Evolutionary conservation across 2,888 invertebrate species (phyloP).

Genomic region (Andrena bucephala): DNA sequence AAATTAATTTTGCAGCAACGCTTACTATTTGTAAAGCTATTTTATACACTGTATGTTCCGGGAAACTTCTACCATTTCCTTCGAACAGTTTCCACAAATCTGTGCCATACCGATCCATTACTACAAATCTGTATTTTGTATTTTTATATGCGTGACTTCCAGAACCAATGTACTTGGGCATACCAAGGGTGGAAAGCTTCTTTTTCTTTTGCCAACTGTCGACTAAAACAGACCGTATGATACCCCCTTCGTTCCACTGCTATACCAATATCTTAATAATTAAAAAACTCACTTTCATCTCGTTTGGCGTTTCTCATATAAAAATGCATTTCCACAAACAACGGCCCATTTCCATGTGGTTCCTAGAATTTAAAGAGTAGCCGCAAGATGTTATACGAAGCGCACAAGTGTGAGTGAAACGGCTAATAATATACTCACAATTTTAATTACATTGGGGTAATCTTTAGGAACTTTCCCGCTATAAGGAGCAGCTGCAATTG

Average conservation of each 20-base stretch:
- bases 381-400: constrained; percentile 11
- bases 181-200: constrained; percentile 91
- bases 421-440: constrained; percentile 87
- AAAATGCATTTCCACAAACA: constrained; percentile 97
- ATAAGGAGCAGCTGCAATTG: constrained; percentile 84
- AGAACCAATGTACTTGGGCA: constrained; percentile 93
- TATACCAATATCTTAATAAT: too few relatives aligned
- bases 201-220: constrained; percentile 89
- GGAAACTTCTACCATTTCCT: constrained; percentile 89
- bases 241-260: not conserved
- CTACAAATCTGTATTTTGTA: constrained; percentile 94
- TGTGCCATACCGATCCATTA: constrained; percentile 95
- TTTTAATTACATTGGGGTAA: constrained; percentile 92
- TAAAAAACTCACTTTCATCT: constrained; percentile 87
- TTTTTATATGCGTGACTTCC: constrained; percentile 93
- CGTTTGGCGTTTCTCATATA: constrained; percentile 92
- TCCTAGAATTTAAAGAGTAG: constrained; percentile 87
- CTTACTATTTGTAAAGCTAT: constrained; percentile 94
- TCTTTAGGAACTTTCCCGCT: constrained; percentile 85
- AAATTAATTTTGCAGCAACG: constrained; percentile 30
- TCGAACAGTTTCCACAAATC: constrained; percentile 93
- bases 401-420: not conserved
- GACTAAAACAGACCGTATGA: constrained; percentile 86
- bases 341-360: constrained; percentile 95
- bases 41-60: constrained; percentile 91